These are phyloP conservation scores for Hyla sarda DNA, from an alignment of 2,113 vertebrate genomes.

Conservation along the genomic window DNA sequence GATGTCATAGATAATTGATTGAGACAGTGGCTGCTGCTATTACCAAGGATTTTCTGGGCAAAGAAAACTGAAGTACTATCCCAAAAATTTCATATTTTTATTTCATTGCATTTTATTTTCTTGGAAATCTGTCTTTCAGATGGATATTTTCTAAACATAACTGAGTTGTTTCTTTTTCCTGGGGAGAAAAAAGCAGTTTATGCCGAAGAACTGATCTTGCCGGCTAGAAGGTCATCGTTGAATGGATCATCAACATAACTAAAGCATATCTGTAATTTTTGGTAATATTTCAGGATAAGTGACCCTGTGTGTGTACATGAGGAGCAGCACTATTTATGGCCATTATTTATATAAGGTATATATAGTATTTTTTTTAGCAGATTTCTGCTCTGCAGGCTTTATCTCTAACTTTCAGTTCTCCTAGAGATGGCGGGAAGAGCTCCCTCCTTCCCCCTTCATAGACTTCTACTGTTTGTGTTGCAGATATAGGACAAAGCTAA, in stretches of 20 bases:
- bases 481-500: no score
- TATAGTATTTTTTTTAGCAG: no score
- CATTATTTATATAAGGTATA: no score
- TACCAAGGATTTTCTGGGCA: constrained; percentile 43
- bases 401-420: no score
- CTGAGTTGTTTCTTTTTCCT: constrained; percentile 5
- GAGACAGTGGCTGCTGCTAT: constrained; percentile 43
- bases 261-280: no score
- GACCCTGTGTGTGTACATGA: no score
- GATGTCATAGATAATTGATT: constrained; percentile 53
- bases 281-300: no score
- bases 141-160: constrained; percentile 31
- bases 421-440: no score
- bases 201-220: not conserved
- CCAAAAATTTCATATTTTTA: constrained; percentile 43
- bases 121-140: constrained; percentile 26
- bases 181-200: not conserved
- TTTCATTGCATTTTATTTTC: constrained; percentile 35
- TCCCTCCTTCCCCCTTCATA: no score
- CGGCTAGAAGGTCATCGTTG: not conserved
- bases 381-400: no score
- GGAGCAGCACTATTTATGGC: no score
- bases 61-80: constrained; percentile 5
- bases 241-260: not conserved
- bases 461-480: no score